phyloP scores from a whole-genome alignment of 2,113 vertebrate species.

The Halcyon senegalensis region DNA sequence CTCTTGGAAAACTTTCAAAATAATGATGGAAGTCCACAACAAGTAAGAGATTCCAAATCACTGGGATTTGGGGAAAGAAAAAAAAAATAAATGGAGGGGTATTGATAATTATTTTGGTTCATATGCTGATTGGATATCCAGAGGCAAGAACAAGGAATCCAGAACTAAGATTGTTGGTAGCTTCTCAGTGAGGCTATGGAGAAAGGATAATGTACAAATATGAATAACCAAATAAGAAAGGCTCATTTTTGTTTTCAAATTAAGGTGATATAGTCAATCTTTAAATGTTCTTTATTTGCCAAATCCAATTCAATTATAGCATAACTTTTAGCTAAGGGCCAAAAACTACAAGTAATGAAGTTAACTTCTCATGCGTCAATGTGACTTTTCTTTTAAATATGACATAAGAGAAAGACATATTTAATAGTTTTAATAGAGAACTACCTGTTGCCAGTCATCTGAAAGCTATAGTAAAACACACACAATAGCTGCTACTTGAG shows the following conservation, averaged over 20 bases:
- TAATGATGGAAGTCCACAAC: background rate
- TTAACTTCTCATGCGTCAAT: background rate
- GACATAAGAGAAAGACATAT: background rate
- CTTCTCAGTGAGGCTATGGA: background rate
- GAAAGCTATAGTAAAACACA: background rate
- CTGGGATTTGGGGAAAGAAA: background rate
- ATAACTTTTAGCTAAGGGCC: background rate
- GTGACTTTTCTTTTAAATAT: background rate
- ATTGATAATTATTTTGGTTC: background rate
- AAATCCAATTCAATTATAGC: background rate
- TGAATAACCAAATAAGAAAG: background rate
- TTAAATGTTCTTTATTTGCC: background rate
- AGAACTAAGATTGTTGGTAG: background rate
- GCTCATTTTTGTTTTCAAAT: background rate
- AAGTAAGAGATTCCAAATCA: constrained; percentile 53
- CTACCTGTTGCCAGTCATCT: background rate
- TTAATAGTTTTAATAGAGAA: background rate
- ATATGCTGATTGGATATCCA: background rate
- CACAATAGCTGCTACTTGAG: background rate
- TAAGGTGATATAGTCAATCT: background rate
- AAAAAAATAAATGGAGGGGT: background rate
- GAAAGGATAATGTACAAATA: background rate
- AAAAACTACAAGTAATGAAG: background rate
- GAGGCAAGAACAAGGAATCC: background rate
- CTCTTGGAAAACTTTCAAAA: background rate